Percentiles rank a stretch among this genome's conserved stretches.
These are phyloP conservation scores for Porphyrio hochstetteri DNA, from an alignment of 2,113 vertebrate genomes.

Conservation along the genomic window DNA sequence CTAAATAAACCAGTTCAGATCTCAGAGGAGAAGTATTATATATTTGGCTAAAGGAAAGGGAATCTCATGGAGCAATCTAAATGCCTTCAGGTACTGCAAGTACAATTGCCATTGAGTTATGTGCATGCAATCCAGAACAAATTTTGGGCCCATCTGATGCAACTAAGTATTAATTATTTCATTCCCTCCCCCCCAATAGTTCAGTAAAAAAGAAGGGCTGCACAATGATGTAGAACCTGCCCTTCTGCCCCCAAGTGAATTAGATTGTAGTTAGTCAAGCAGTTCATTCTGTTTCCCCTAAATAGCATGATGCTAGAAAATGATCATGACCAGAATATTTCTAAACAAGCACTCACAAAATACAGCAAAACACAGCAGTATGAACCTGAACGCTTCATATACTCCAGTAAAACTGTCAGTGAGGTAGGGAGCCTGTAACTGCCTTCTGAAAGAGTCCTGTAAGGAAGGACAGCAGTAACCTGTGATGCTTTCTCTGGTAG, in stretches of 20 bases:
- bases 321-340: neutral
- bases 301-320: neutral
- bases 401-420: neutral
- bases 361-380: neutral
- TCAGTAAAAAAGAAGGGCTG: neutral
- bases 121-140: neutral
- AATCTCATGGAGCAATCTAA: conserved; percentile 23
- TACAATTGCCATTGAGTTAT: neutral
- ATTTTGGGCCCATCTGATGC: neutral
- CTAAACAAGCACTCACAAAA: neutral
- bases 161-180: conserved; percentile 30
- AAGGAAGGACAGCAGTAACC: neutral
- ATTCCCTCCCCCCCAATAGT: neutral
- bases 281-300: neutral
- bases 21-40: conserved; percentile 16
- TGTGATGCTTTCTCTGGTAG: neutral
- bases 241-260: neutral
- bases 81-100: conserved; percentile 26
- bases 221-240: neutral
- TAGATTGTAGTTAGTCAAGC: neutral
- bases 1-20: conserved; percentile 44
- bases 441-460: neutral
- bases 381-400: neutral
- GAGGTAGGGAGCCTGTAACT: neutral
- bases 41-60: conserved; percentile 1